Evolutionary conservation across 2,113 vertebrate genomes (phyloP), one percentile per base, ranked within the genome.

Genomic region (Chaenogobius annularis): DNA sequence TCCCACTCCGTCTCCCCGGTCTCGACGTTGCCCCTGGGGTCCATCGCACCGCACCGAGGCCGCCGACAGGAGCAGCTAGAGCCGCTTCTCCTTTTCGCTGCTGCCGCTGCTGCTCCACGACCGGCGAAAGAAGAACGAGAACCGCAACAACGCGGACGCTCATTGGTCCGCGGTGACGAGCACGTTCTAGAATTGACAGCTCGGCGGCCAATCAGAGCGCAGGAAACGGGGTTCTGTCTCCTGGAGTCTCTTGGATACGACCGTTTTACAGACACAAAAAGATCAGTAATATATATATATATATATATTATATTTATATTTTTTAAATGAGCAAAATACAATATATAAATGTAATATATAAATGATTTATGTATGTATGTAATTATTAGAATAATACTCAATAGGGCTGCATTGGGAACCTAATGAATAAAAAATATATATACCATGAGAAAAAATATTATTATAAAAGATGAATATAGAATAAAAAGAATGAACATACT

Each of bases 1-100:
- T 26, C 55, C 23, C 37, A 87, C 61, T 88, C 90, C n/a, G 82
- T 85, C 79, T 89, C 88, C 47, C 78, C 88, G 1, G 89, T 77
- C 85, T 90, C 85, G 56, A 80, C 87, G 74, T 89, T 83, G 75
- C 84, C 85, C 73, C 83, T 72, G 64, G 77, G 86, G 77, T 94
- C 92, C 92, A 93, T 93, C 59, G 70, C 83, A 85, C 44, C 17
- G 69, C 23, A 43, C 72, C 66, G 83, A 79, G 23, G 78, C 74
- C n/a, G 67, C 68, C 63, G 58, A 31, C 58, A 61, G 58, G 23
- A 58, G 55, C 50, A 54, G 50, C 50, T 54, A n/a, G 13, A 73
- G 74, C 69, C 7, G 74, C 61, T 87, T 78, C 71, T 77, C 81
- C 78, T 55, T 73, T 52, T 35, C 74, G 81, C 55, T 74, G 17